phyloP scores from a whole-genome alignment of 92 coral and sea anemone species.

The Heliopora coerulea region DNA sequence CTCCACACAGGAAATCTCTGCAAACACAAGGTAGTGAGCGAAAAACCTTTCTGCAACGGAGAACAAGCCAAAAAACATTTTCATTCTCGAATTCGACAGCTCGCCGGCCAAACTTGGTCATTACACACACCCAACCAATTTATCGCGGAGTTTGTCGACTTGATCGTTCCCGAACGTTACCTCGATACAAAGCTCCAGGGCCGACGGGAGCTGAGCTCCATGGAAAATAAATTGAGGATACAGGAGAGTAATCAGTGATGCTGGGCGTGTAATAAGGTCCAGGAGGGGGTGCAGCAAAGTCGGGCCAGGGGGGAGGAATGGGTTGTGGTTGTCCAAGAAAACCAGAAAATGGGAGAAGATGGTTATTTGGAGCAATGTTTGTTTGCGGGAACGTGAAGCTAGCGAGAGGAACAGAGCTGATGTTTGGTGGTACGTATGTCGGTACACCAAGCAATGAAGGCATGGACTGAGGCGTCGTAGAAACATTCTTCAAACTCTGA shows the following conservation, averaged over 20 bases:
- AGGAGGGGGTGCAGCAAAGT: neutral
- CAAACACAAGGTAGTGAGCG: no score
- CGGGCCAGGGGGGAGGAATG: neutral
- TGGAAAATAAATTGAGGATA: neutral
- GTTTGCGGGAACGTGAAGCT: neutral
- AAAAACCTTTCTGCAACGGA: no score
- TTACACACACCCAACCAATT: no score
- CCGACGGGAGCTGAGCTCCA: neutral
- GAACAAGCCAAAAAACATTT: no score
- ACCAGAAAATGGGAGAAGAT: neutral
- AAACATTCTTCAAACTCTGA: no score
- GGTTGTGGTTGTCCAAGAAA: neutral
- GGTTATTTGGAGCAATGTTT: neutral
- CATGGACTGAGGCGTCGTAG: neutral
- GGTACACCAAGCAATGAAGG: neutral
- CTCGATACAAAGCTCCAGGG: neutral
- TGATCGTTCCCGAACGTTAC: no score
- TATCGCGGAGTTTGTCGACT: no score
- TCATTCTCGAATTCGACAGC: no score
- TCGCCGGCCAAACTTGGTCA: no score
- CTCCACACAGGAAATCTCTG: no score
- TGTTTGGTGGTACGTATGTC: neutral
- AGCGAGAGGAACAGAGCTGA: neutral
- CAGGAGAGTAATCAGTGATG: neutral
- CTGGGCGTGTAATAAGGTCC: slow-evolving; percentile 7